Conservation (phyloP, 2,113 vertebrate genomes). For the Grantiella picta region DNA sequence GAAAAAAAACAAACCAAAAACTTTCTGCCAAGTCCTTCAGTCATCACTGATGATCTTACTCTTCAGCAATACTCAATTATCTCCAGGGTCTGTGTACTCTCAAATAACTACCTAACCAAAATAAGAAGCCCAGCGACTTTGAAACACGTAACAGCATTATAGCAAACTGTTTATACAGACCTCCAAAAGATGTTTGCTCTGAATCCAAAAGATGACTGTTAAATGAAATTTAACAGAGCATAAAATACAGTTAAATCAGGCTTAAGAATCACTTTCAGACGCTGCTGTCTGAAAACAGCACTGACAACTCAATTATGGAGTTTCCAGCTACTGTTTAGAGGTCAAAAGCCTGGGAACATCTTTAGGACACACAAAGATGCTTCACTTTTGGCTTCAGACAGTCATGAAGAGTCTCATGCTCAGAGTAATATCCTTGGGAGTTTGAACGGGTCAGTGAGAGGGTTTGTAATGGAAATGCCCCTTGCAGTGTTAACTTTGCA, state of each 20-base stretch:
- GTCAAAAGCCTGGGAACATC: neutral
- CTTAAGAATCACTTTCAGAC: neutral
- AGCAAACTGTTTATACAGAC: neutral
- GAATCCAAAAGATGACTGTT: neutral
- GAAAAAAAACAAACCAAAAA: too few species aligned
- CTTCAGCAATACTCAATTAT: neutral
- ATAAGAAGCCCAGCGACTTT: neutral
- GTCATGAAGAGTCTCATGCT: neutral
- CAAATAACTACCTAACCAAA: neutral
- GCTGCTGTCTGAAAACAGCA: neutral
- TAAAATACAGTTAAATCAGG: neutral
- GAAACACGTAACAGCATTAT: neutral
- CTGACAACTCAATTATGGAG: neutral
- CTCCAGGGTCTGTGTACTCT: neutral
- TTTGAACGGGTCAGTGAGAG: fast-evolving
- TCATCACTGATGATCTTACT: neutral
- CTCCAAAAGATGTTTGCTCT: neutral
- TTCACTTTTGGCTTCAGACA: neutral
- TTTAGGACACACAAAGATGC: neutral
- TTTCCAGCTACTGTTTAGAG: neutral
- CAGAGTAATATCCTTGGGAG: neutral
- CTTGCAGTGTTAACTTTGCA: neutral
- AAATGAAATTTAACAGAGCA: neutral
- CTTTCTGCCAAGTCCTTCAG: neutral
- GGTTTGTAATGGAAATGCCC: neutral